phyloP scores from a whole-genome alignment of 2,797 vertebrate genomes.

The Anisognathus igniventris region DNA sequence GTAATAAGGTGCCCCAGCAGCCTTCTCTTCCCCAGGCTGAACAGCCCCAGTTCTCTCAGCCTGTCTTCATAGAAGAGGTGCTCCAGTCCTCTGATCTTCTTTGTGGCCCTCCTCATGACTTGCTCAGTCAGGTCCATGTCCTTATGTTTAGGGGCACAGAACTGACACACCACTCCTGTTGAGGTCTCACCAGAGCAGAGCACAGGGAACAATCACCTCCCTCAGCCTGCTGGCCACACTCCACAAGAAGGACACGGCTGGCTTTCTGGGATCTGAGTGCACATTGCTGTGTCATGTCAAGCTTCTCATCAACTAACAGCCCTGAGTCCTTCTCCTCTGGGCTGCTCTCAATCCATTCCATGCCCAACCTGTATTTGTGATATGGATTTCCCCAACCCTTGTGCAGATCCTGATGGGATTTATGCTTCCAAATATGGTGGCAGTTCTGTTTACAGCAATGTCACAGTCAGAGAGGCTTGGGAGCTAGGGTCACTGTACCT shows the following conservation, averaged over 20 bases:
- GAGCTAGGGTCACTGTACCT: not conserved
- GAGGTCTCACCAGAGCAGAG: not conserved
- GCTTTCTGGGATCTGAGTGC: not conserved
- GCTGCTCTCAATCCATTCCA: not conserved
- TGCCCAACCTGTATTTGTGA: rapidly evolving
- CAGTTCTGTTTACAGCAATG: not conserved
- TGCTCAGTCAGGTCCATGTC: not conserved
- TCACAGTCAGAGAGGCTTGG: not conserved
- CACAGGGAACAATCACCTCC: not conserved
- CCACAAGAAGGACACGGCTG: rapidly evolving
- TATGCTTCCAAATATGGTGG: not conserved
- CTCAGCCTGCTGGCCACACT: not conserved
- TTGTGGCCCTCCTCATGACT: not conserved
- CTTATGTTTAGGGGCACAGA: not conserved
- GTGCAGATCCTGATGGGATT: not conserved
- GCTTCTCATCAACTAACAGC: not conserved
- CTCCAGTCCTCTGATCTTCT: not conserved
- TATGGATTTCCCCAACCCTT: not conserved
- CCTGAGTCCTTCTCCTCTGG: not conserved
- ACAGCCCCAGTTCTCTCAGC: not conserved
- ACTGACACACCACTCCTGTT: rapidly evolving
- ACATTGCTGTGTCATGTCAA: not conserved
- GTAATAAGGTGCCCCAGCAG: not conserved
- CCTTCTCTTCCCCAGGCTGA: not conserved
- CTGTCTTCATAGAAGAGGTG: not conserved